phyloP scores from a whole-genome alignment of 2,797 vertebrate species.

The Danio tinwini region DNA sequence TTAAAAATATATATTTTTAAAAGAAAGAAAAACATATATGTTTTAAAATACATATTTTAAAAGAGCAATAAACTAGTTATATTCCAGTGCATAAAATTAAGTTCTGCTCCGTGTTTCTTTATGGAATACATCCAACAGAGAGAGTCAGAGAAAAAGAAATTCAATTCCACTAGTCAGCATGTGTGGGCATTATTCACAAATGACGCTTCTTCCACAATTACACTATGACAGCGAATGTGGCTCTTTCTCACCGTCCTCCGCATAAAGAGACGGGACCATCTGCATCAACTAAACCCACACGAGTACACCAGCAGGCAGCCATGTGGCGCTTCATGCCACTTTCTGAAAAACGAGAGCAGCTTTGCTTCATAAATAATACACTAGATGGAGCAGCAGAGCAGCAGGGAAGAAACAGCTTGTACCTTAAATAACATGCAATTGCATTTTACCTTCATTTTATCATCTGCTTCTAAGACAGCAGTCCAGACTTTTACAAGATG shows the following conservation, averaged over 20 bases:
- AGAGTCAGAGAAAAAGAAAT: neutral
- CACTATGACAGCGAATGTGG: neutral
- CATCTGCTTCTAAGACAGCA: constrained; percentile 52
- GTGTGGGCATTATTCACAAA: neutral
- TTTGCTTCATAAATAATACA: neutral
- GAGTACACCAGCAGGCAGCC: neutral
- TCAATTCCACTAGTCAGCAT: neutral
- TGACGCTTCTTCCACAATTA: neutral
- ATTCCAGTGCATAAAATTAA: neutral
- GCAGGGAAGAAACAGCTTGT: neutral
- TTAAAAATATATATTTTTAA: too few species aligned
- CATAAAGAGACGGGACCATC: constrained; percentile 10
- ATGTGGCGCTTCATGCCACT: neutral
- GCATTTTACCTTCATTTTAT: neutral
- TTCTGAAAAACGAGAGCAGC: neutral
- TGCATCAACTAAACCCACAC: constrained; percentile 29
- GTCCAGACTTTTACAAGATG: neutral
- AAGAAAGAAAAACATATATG: too few species aligned
- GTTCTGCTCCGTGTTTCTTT: neutral
- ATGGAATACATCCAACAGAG: neutral
- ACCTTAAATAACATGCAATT: constrained; percentile 7
- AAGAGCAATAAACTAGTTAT: too few species aligned
- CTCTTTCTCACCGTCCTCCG: neutral
- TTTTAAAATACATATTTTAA: too few species aligned
- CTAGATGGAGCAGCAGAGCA: neutral